Evolutionary conservation across 2,797 vertebrate species (phyloP), one percentile per base, ranked within the genome.

Genomic region (Alcedo atthis): DNA sequence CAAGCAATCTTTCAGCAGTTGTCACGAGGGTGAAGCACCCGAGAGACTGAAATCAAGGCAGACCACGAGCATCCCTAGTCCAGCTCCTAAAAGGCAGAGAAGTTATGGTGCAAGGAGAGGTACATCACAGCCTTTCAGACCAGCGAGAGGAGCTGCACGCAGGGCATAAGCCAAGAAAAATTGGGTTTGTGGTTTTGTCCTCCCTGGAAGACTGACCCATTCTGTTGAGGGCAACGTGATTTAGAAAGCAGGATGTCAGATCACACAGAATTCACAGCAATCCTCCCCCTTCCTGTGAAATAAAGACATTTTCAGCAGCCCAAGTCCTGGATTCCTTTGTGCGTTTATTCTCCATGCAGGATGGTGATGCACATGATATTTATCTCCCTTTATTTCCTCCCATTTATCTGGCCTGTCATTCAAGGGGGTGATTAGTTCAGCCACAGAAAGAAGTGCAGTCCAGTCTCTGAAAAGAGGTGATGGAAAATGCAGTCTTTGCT

Each of bases 401-500:
- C 49, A 28, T 46, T 61, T 82, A 30, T 3, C 32, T 68, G 51
- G 17, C 43, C 51, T 82, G 64, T 63, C 89, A 84, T 63, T 89
- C n/a, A 77, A 62, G 70, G 14, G 28, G 45, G 62, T 45, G 58
- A 81, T 62, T 35, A 85, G 58, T 33, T 87, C 63, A 75, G 68
- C 67, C 55, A 24, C 55, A 86, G 77, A 85, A 90, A 46, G 55
- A 79, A 51, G 12, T 59, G 53, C 55, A 91, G 68, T 17, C 33
- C 45, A 81, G 55, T 32, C 55, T 42, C 21, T 55, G 77, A n/a
- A 59, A 26, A 67, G 33, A 93, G 62, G 37, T 58, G 64, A 91
- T 84, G 80, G 85, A 92, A 95, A 94, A 89, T 35, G 22, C 63
- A 58, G 25, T 51, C 33, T 91, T 68, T 40, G 81, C 37, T 83